Base-by-base conservation (phyloP, 2,113 vertebrate genomes). In the Vulpes vulpes region DNA sequence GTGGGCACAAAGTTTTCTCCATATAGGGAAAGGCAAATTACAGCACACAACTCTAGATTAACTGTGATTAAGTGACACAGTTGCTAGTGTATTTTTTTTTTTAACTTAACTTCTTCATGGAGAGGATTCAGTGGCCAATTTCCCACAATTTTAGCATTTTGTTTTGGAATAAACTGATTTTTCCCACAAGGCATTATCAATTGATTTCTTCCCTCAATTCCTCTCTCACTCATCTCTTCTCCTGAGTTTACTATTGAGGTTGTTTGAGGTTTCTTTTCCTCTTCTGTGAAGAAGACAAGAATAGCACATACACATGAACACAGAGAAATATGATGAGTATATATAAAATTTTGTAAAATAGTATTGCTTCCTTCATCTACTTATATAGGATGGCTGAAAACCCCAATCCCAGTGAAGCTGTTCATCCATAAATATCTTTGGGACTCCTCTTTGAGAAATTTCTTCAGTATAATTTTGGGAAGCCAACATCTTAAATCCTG, bases 161-260 rank as follows among this genome's bases (percentile, higher is more conserved):
- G 35, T 60, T 84, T 92, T 53, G 59, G 86, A 92, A 85, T 95
- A 92, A 51, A 86, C 89, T 87, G 73, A 69, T 88, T 67, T 91
- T 95, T 89, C 38, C 43, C 78, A 76, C 25, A 51, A 87, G 64
- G 30, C 16, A 35, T 76, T 71, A 86, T 60, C 62, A 67, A 55
- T 57, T 53, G 78, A 35, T 86, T 27, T 55, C 69, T 78, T 55
- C n/a, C n/a, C 73, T 86, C 12, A 78, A 32, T 53, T 92, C 16
- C 17, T 79, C 9, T 51, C 43, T 43, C 43, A 43, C 53, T 95
- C 30, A 16, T 86, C 3, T 85, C 64, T 84, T 84, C 27, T 90
- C 11, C 59, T 35, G 60, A 30, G 23, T 71, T 38, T 30, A 30
- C 38, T 67, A 8, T 11, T 32, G 9, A 27, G 53, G 30, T 11